phyloP scores from a whole-genome alignment of 2,888 invertebrate species.

The Standfussiana lucernea region DNA sequence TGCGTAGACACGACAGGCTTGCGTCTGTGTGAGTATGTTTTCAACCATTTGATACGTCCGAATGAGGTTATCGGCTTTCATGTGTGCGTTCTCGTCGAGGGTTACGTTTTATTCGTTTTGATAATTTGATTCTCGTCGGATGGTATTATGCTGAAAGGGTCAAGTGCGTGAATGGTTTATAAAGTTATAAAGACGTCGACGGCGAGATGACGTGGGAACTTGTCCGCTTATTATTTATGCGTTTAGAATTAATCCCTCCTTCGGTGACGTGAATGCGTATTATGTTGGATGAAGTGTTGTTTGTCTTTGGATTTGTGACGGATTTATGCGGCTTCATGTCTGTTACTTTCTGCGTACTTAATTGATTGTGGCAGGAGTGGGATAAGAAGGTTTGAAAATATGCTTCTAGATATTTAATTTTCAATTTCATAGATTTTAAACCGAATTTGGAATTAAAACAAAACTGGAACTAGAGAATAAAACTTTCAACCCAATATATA shows the following conservation, averaged over 20 bases:
- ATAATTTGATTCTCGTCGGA: constrained; percentile 82
- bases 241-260: constrained; percentile 70
- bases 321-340: constrained; percentile 25
- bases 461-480: neutral
- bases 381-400: constrained; percentile 7
- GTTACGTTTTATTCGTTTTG: constrained; percentile 83
- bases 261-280: constrained; percentile 65
- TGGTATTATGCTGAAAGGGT: constrained; percentile 85
- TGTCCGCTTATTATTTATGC: constrained; percentile 79
- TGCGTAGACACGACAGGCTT: constrained; percentile 54
- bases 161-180: constrained; percentile 86
- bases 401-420: neutral
- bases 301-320: constrained; percentile 55
- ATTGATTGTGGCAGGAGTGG: constrained; percentile 26
- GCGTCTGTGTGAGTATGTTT: constrained; percentile 72
- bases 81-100: constrained; percentile 75
- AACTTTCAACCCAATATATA: neutral
- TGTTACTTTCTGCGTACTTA: constrained; percentile 33
- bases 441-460: neutral
- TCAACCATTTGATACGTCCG: constrained; percentile 79
- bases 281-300: constrained; percentile 57
- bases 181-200: constrained; percentile 88
- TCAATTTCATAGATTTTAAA: neutral
- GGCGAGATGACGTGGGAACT: constrained; percentile 86
- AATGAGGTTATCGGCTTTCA: constrained; percentile 83